A percentile compares a stretch with the other conserved stretches of the same genome.
These are phyloP conservation scores for Callosobruchus maculatus DNA, from an alignment of 2,888 invertebrate genomes.

Conservation along the genomic window DNA sequence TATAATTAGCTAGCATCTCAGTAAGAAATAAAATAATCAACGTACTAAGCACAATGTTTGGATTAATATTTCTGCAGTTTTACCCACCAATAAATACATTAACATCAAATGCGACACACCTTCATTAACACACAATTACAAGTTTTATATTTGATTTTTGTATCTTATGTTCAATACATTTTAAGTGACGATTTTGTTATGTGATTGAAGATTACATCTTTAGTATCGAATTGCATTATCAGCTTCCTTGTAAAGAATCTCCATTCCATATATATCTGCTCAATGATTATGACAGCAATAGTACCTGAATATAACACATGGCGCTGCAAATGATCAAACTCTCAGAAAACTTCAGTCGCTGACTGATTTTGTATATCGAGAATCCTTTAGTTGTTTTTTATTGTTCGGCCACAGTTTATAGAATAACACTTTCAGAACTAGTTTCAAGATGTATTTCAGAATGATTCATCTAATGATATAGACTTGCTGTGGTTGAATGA, in stretches of 20 bases:
- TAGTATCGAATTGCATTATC: slow-evolving; percentile 2
- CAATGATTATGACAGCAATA: slow-evolving; percentile 38
- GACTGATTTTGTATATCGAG: not conserved
- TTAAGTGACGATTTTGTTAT: not conserved
- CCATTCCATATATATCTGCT: not conserved
- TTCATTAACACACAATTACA: not conserved
- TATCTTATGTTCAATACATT: not conserved
- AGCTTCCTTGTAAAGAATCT: not conserved
- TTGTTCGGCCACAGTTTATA: not conserved
- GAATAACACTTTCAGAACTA: not conserved
- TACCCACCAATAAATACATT: no score
- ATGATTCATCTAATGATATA: not conserved
- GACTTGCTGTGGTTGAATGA: not conserved
- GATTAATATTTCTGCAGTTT: no score
- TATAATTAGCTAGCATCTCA: no score
- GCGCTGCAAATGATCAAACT: slow-evolving; percentile 26
- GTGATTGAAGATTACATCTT: slow-evolving; percentile 1
- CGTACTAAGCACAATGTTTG: no score
- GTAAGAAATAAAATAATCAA: no score
- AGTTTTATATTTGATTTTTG: not conserved
- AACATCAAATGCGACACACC: not conserved
- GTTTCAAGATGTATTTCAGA: not conserved
- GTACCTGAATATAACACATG: slow-evolving; percentile 45
- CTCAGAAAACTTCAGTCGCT: not conserved
- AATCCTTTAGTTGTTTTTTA: slow-evolving; percentile 9